Evolutionary conservation across 2,888 invertebrate species (phyloP), one percentile per base, ranked within the genome.

Genomic region (Gnatocerus cornutus): DNA sequence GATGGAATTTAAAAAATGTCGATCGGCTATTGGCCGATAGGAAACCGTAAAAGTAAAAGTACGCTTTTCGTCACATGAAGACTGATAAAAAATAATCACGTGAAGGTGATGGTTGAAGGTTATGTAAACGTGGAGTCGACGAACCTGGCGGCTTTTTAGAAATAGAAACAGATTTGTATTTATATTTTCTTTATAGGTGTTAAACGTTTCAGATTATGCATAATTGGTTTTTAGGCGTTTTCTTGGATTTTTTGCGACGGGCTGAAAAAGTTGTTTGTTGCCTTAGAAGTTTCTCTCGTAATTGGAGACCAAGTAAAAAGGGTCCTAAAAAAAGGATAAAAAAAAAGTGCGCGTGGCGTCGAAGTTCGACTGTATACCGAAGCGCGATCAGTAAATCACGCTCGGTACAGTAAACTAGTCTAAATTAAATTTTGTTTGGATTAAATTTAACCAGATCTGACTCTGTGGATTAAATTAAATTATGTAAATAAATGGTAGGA

Each of bases 21-120:
- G 39, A 30, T 6, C 52, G 39, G 55, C 52, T 14, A 33, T 52
- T 39, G 55, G 43, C 43, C 21, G 56, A 27, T 14, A 14, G 41
- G 41, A 58, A 52, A 41, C n/a, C 30, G 45, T 59, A 46, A 45
- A 59, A 59, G 59, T 59, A 59, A 59, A 59, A 59, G 59, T 55
- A 8, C 29, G 13, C 6, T 59, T 45, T 45, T 59, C 29, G 29
- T 41, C 43, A 1, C 12, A 12, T n/a, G 50, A 29, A 6, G 21
- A 21, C 21, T 21, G 21, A 21, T 21, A 48, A 48, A 48, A 48
- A 48, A 48, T 7, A 8, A 12, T 13, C 10, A 14, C 43, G 14
- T 37, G 12, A 43, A 43, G 43, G 43, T 43, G 43, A 43, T 14
- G 43, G 9, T 43, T 14, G 16, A 13, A 10, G 50, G 13, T 27